A percentile compares a stretch with the other conserved stretches of the same genome.
Evolutionary conservation across 2,888 invertebrate genomes (phyloP).

Genomic region (Cabera pusaria): DNA sequence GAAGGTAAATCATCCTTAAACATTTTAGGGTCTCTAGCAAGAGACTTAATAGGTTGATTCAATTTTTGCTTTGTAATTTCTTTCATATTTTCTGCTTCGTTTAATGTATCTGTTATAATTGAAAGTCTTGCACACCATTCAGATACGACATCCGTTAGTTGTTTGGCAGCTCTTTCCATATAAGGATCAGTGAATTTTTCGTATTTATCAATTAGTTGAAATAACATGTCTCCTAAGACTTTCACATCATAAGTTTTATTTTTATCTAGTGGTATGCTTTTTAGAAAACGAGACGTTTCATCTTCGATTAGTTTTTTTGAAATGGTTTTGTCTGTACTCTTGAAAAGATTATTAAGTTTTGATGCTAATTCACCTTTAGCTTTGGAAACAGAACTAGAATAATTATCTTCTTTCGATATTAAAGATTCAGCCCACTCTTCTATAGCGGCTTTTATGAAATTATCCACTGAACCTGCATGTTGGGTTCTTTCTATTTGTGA

Average conservation of each 20-base stretch:
- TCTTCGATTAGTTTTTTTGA: no score
- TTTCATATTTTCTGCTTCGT: constrained; percentile 36
- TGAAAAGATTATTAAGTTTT: no score
- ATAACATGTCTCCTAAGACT: constrained; percentile 9
- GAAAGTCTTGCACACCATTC: constrained; percentile 45
- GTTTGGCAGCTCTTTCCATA: constrained; percentile 34
- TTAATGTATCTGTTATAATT: constrained; percentile 29
- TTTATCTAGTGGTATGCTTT: constrained; percentile 7
- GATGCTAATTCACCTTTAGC: constrained; percentile 12
- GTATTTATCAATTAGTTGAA: constrained; percentile 6
- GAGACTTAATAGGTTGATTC: constrained; percentile 45
- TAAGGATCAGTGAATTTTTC: not conserved
- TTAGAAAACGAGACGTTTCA: constrained; percentile 9
- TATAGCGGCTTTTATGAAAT: not conserved
- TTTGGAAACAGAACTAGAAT: not conserved
- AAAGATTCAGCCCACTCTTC: not conserved
- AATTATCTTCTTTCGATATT: no score
- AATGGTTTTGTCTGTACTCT: no score
- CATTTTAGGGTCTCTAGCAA: constrained; percentile 52
- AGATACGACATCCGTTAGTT: constrained; percentile 39
- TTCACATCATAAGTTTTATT: constrained; percentile 5
- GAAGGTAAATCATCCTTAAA: constrained; percentile 50
- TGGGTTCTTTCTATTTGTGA: no score
- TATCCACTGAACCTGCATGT: no score
- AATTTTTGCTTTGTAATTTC: constrained; percentile 42